phyloP scores from a whole-genome alignment of 2,797 vertebrate species.

The Eospalax fontanierii region DNA sequence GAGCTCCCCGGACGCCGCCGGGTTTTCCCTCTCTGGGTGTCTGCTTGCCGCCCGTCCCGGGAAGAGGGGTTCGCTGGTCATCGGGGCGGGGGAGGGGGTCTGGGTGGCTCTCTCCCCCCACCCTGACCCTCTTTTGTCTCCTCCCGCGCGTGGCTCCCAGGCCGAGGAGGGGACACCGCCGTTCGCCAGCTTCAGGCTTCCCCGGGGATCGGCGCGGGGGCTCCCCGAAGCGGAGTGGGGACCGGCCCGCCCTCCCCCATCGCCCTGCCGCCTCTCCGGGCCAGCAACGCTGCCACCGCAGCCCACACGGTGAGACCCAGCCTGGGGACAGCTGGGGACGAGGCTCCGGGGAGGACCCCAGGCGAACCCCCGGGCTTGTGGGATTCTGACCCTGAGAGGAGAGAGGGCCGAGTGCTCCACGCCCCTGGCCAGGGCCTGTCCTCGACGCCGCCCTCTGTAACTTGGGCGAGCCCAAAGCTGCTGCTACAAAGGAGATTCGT shows the following conservation, averaged over 20 bases:
- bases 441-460: conserved; percentile 36
- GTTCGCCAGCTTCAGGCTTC: conserved; percentile 91
- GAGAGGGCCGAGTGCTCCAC: conserved; percentile 20
- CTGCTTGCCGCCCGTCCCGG: neutral
- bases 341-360: neutral
- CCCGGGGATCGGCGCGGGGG: conserved; percentile 90
- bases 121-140: conserved; percentile 86
- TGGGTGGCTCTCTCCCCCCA: conserved; percentile 74
- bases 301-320: conserved; percentile 91
- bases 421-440: conserved; percentile 33
- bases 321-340: neutral
- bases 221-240: conserved; percentile 91
- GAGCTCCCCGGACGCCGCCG: neutral
- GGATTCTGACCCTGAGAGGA: neutral
- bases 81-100: conserved; percentile 52
- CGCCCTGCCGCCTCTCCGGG: conserved; percentile 93
- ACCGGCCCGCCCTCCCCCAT: conserved; percentile 92
- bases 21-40: neutral
- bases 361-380: neutral
- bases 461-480: conserved; percentile 60
- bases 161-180: conserved; percentile 92
- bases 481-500: conserved; percentile 79
- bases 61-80: neutral
- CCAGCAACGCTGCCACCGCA: conserved; percentile 90
- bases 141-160: conserved; percentile 86